These are phyloP conservation scores for Sebastes hubbsi DNA, from an alignment of 2,797 vertebrate genomes.

Conservation along the genomic window DNA sequence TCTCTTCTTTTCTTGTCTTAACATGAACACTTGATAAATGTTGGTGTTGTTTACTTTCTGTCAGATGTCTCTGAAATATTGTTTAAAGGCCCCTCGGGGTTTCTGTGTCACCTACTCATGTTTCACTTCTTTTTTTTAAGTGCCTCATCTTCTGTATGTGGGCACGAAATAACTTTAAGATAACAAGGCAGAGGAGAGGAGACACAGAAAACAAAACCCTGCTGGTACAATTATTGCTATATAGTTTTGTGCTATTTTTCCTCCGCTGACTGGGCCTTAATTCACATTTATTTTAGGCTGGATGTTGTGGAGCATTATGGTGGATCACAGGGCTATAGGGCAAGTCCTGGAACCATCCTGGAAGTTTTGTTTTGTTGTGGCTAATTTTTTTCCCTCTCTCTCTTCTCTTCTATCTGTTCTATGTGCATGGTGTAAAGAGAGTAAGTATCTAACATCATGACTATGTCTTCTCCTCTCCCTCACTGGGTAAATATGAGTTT, in stretches of 20 bases:
- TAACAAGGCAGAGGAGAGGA: conserved; percentile 48
- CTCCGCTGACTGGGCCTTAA: conserved; percentile 24
- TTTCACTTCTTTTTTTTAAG: conserved; percentile 31
- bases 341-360: background rate
- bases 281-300: conserved; percentile 8
- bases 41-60: conserved; percentile 17
- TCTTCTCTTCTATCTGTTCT: background rate
- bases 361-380: background rate
- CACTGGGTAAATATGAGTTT: background rate
- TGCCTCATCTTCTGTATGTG: conserved; percentile 33
- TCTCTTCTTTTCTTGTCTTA: background rate
- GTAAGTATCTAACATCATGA: background rate
- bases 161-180: conserved; percentile 43
- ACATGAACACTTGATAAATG: conserved; percentile 10
- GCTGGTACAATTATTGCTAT: conserved; percentile 43
- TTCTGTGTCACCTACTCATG: conserved; percentile 24
- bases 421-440: background rate
- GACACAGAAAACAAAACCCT: conserved; percentile 31
- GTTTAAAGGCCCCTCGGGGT: conserved; percentile 19
- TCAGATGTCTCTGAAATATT: conserved; percentile 11
- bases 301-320: background rate
- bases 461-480: background rate
- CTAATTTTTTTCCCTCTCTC: background rate
- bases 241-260: conserved; percentile 21
- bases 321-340: background rate